These are phyloP conservation scores for Acomys russatus DNA, from an alignment of 2,797 vertebrate species.

Conservation along the genomic window DNA sequence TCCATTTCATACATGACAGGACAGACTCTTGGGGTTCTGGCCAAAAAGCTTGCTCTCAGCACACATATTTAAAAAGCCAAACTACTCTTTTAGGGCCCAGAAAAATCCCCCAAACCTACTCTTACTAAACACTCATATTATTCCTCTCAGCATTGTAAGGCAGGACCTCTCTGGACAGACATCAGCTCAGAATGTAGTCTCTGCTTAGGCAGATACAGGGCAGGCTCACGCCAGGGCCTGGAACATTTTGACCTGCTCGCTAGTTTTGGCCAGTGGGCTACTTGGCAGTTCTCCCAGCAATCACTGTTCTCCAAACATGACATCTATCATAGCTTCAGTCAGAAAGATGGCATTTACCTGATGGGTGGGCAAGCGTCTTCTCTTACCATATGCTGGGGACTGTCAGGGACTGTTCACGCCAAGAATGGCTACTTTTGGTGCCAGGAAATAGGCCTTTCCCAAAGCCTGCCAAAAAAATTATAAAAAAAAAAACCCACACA, in stretches of 20 bases:
- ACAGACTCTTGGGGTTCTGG: fast-evolving
- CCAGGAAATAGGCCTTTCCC: conserved; percentile 90
- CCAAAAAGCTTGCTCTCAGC: not conserved
- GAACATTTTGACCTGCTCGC: conserved; percentile 89
- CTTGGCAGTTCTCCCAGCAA: conserved; percentile 92
- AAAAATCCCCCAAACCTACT: not conserved
- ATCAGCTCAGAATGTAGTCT: conserved; percentile 72
- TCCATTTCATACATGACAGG: not conserved
- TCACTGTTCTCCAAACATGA: conserved; percentile 91
- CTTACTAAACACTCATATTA: conserved; percentile 23
- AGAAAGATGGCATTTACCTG: conserved; percentile 96
- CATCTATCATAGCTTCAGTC: conserved; percentile 92
- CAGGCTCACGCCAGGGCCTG: conserved; percentile 87
- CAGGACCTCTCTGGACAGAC: conserved; percentile 1
- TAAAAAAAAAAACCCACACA: conserved; percentile 51
- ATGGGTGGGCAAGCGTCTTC: conserved; percentile 95
- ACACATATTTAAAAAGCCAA: not conserved
- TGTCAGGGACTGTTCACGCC: conserved; percentile 96
- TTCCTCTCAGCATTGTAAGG: conserved; percentile 21
- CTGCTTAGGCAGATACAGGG: conserved; percentile 72
- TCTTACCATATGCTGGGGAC: conserved; percentile 97
- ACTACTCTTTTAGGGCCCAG: not conserved
- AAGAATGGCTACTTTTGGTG: conserved; percentile 90
- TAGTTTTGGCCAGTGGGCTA: conserved; percentile 88
- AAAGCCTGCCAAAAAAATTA: conserved; percentile 86